These are phyloP conservation scores for Pogonomyrmex californicus DNA, from an alignment of 1,140 invertebrate species.

Conservation along the genomic window DNA sequence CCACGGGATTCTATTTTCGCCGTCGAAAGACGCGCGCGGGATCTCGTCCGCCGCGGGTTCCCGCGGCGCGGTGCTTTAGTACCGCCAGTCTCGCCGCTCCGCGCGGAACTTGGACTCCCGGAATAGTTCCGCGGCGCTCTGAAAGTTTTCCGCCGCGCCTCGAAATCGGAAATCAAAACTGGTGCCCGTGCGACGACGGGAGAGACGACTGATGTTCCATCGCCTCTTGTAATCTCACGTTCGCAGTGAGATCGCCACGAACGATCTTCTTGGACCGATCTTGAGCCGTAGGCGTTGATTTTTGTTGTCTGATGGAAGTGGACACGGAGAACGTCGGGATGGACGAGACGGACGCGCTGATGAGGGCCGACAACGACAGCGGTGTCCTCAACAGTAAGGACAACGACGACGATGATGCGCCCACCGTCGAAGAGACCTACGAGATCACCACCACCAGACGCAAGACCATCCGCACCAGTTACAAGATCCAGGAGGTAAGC, in stretches of 20 bases:
- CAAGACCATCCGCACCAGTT: conserved; percentile 89
- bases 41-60: conserved; percentile 72
- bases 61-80: conserved; percentile 79
- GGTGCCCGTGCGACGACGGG: not conserved
- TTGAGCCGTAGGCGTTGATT: not conserved
- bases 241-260: conserved; percentile 2
- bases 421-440: conserved; percentile 83
- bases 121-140: conserved; percentile 76
- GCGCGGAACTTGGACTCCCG: conserved; percentile 78
- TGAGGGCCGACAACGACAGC: conserved; percentile 35
- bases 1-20: conserved; percentile 82
- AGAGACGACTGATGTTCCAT: not conserved
- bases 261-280: too few relatives aligned
- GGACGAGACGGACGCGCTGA: conserved; percentile 81
- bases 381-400: conserved; percentile 41
- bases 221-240: not conserved
- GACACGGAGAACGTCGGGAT: conserved; percentile 75
- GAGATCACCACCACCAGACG: conserved; percentile 88
- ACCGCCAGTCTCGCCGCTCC: conserved; percentile 81
- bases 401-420: conserved; percentile 76
- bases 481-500: conserved; percentile 90
- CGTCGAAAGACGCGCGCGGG: conserved; percentile 78
- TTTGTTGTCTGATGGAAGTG: conserved; percentile 48
- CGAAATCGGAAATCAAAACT: conserved; percentile 32
- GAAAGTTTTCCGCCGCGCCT: conserved; percentile 41